Conservation (phyloP, 2,888 invertebrate genomes). For the Argyresthia albistria region DNA sequence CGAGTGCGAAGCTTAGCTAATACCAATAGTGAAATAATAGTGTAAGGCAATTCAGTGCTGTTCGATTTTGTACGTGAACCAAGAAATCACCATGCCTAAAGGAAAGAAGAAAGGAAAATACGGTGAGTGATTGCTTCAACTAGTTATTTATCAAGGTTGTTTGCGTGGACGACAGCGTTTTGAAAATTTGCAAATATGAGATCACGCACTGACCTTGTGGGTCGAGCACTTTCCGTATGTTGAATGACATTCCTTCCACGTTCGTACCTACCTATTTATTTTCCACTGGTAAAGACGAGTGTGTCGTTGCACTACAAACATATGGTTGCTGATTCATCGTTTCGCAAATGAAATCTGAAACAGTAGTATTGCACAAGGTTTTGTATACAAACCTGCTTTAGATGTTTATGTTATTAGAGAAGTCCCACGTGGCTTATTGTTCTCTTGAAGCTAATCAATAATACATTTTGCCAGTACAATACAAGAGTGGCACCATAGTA, state of each 20-base stretch:
- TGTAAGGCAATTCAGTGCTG: slow-evolving; percentile 65
- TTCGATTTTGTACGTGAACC: slow-evolving; percentile 17
- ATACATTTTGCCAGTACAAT: too few relatives aligned
- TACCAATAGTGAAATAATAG: slow-evolving; percentile 67
- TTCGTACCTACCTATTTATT: too few relatives aligned
- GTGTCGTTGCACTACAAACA: slow-evolving; percentile 24
- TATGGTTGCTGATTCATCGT: slow-evolving; percentile 18
- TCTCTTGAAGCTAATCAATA: too few relatives aligned
- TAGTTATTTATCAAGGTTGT: slow-evolving; percentile 12
- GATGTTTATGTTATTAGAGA: too few relatives aligned
- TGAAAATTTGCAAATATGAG: slow-evolving; percentile 23
- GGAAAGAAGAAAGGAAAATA: slow-evolving; percentile 83
- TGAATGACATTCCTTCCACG: slow-evolving; percentile 37
- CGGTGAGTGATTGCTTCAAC: slow-evolving; percentile 59
- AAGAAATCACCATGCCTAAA: slow-evolving; percentile 78
- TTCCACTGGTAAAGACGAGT: too few relatives aligned
- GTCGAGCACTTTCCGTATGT: slow-evolving; percentile 36
- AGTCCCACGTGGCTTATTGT: too few relatives aligned
- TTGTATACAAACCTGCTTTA: too few relatives aligned
- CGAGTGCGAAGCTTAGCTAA: slow-evolving; percentile 64
- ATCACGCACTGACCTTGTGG: slow-evolving; percentile 68
- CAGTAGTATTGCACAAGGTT: too few relatives aligned
- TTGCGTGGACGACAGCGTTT: not conserved
- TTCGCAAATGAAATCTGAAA: too few relatives aligned
- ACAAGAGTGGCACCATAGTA: too few relatives aligned